Conservation (phyloP, 2,797 vertebrate genomes). For the Schizopygopsis malacanthus region DNA sequence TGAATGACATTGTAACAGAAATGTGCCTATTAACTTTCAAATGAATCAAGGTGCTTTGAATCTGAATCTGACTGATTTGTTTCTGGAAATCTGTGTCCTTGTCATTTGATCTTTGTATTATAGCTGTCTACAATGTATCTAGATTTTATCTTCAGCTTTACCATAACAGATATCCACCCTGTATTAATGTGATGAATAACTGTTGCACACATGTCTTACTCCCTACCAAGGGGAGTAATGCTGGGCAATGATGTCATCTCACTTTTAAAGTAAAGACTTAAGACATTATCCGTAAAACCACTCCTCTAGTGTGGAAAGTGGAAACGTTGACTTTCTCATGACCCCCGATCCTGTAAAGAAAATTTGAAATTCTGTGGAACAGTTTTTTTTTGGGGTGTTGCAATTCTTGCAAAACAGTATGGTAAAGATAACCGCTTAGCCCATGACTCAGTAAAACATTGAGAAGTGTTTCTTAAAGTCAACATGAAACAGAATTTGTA, state of each 20-base stretch:
- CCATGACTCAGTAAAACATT: neutral
- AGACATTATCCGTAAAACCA: constrained; percentile 52
- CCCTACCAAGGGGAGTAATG: neutral
- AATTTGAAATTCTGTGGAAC: neutral
- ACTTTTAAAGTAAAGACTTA: constrained; percentile 16
- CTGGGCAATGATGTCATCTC: constrained; percentile 42
- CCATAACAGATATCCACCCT: neutral
- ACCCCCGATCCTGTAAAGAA: constrained; percentile 36
- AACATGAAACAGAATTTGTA: neutral
- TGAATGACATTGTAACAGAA: neutral
- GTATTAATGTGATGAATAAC: constrained; percentile 22
- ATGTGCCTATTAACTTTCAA: neutral
- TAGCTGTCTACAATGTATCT: neutral
- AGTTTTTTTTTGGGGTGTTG: neutral
- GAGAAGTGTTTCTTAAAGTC: neutral
- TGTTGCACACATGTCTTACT: constrained; percentile 26
- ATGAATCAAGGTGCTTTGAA: neutral
- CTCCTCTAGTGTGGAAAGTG: constrained; percentile 51
- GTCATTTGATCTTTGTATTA: neutral
- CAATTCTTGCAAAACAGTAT: neutral
- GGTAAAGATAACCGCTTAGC: neutral
- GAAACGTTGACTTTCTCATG: constrained; percentile 56
- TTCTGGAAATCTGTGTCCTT: neutral
- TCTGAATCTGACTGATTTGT: neutral
- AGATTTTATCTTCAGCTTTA: constrained; percentile 1